Evolutionary conservation across 2,113 vertebrate genomes (phyloP).

Genomic region (Zosterops borbonicus): DNA sequence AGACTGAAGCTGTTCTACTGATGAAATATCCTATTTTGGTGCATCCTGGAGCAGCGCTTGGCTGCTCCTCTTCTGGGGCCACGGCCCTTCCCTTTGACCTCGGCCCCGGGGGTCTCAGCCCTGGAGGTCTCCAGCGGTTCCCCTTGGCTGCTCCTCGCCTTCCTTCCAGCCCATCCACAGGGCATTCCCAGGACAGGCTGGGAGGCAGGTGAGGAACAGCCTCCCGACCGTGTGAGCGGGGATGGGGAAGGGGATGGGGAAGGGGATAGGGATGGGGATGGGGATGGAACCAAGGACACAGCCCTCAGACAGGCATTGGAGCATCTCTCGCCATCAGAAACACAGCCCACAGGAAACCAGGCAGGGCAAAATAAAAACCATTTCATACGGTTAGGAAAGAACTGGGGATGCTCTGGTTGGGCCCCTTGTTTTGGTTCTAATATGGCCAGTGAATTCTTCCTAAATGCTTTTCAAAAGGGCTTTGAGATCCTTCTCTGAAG

Average conservation of each 20-base stretch:
- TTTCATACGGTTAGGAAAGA: not conserved
- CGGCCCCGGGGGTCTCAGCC: no score
- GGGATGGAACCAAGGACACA: not conserved
- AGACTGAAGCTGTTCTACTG: not conserved
- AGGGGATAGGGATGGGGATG: no score
- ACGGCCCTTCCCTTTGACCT: not conserved
- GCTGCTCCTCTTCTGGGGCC: not conserved
- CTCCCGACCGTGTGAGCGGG: fast-evolving
- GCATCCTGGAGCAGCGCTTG: not conserved
- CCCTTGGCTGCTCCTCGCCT: fast-evolving
- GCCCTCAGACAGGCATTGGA: not conserved
- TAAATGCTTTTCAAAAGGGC: not conserved
- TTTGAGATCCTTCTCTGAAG: not conserved
- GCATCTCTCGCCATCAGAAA: not conserved
- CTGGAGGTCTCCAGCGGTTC: fast-evolving
- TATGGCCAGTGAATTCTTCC: not conserved
- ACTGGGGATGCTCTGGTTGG: not conserved
- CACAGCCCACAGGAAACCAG: fast-evolving
- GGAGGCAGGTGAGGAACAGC: not conserved
- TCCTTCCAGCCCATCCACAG: not conserved
- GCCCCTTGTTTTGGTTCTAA: not conserved
- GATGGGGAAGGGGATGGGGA: no score
- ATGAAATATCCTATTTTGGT: not conserved
- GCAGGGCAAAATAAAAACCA: not conserved
- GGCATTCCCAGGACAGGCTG: not conserved